phyloP scores from a whole-genome alignment of 2,888 invertebrate genomes.

The Synanthedon andrenaeformis region DNA sequence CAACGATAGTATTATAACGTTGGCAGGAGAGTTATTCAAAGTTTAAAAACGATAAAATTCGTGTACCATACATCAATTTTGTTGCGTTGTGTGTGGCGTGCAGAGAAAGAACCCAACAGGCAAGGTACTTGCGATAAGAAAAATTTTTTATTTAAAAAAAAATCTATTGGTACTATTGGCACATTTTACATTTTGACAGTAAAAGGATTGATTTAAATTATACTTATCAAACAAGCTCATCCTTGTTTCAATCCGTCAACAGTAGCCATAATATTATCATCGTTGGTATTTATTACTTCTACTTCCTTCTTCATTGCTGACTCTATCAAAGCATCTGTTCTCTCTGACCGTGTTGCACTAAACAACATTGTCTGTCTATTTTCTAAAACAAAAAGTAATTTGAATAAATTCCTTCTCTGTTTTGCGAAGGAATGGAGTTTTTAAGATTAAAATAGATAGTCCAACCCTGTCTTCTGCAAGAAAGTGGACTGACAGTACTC shows the following conservation, averaged over 20 bases:
- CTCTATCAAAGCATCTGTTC: slow-evolving; percentile 87
- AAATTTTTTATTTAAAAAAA: too few relatives aligned
- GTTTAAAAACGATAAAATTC: too few relatives aligned
- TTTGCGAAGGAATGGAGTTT: too few relatives aligned
- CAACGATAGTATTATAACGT: too few relatives aligned
- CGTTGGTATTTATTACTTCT: slow-evolving; percentile 91
- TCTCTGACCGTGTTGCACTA: slow-evolving; percentile 93
- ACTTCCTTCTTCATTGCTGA: slow-evolving; percentile 92
- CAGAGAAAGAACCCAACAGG: too few relatives aligned
- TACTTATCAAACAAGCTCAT: slow-evolving; percentile 15
- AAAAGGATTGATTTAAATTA: background rate
- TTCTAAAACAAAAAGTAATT: slow-evolving; percentile 67
- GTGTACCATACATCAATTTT: too few relatives aligned
- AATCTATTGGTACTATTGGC: background rate
- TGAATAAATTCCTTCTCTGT: background rate
- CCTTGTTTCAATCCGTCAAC: slow-evolving; percentile 87
- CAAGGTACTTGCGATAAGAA: too few relatives aligned
- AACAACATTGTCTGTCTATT: slow-evolving; percentile 96
- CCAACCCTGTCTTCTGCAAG: too few relatives aligned
- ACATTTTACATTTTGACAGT: background rate
- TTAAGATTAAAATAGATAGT: too few relatives aligned
- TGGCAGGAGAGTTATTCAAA: too few relatives aligned
- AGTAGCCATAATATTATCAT: slow-evolving; percentile 82
- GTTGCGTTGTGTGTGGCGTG: too few relatives aligned
- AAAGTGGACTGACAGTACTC: too few relatives aligned